Conservation (phyloP, 2,113 vertebrate species). For the Gallinago undulata region DNA sequence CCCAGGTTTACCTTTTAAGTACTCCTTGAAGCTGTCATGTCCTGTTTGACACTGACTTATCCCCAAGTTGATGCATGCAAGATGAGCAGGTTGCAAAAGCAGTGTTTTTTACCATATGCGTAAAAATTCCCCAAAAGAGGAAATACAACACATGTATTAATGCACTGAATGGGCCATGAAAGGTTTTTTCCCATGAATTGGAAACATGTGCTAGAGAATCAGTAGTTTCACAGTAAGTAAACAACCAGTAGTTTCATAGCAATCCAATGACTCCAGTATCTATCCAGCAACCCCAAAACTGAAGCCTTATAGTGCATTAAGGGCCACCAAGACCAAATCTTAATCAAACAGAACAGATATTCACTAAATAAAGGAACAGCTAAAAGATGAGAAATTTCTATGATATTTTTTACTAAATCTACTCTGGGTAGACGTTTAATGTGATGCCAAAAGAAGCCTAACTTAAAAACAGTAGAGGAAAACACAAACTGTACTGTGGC, state of each 20-base stretch:
- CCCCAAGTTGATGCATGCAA: not conserved
- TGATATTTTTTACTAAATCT: not conserved
- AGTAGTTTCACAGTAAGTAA: not conserved
- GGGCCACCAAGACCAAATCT: not conserved
- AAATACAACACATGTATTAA: not conserved
- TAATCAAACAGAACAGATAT: not conserved
- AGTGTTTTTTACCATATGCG: not conserved
- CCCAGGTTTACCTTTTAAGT: not conserved
- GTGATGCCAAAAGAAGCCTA: not conserved
- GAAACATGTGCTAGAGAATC: not conserved
- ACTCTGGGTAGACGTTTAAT: not conserved
- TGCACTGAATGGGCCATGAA: fast-evolving
- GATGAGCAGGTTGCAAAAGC: not conserved
- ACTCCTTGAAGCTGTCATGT: not conserved
- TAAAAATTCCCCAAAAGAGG: not conserved
- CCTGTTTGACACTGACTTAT: not conserved
- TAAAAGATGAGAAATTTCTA: not conserved
- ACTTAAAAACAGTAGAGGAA: not conserved
- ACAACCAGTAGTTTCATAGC: not conserved
- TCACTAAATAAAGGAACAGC: not conserved
- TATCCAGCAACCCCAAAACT: not conserved
- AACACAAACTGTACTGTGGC: not conserved
- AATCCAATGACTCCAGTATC: not conserved
- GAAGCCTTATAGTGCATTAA: not conserved
- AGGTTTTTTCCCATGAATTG: not conserved